A percentile compares a stretch with the other conserved stretches of the same genome.
These are phyloP conservation scores for Hipparchia sbordonii DNA, from an alignment of 2,888 invertebrate genomes.

Conservation along the genomic window DNA sequence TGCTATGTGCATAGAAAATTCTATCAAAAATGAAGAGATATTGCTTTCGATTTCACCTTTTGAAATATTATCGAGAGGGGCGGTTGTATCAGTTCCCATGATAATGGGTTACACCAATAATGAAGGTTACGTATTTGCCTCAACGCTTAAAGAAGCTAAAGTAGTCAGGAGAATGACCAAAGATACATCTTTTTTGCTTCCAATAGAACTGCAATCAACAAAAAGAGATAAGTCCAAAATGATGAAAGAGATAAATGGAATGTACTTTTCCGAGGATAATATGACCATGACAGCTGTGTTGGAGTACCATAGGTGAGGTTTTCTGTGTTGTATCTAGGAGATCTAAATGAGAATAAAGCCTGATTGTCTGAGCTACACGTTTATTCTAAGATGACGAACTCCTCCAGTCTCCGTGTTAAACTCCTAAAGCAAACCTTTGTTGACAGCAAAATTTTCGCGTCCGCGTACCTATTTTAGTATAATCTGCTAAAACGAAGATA, in stretches of 20 bases:
- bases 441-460: too few species aligned
- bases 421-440: not conserved
- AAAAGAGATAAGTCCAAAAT: slow-evolving; percentile 56
- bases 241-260: slow-evolving; percentile 54
- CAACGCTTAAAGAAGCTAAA: slow-evolving; percentile 52
- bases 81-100: slow-evolving; percentile 55
- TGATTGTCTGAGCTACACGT: not conserved
- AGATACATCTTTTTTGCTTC: slow-evolving; percentile 55
- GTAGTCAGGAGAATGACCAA: slow-evolving; percentile 47
- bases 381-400: too few species aligned
- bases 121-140: slow-evolving; percentile 69
- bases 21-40: slow-evolving; percentile 60
- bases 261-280: slow-evolving; percentile 60
- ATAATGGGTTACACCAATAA: slow-evolving; percentile 69
- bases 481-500: too few species aligned
- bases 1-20: slow-evolving; percentile 64
- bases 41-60: slow-evolving; percentile 61
- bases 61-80: slow-evolving; percentile 52
- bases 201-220: slow-evolving; percentile 62
- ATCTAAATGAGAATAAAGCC: too few species aligned
- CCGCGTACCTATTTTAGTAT: too few species aligned
- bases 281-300: slow-evolving; percentile 54
- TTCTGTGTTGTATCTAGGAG: not conserved
- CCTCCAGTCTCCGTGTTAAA: not conserved
- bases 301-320: slow-evolving; percentile 62